These are phyloP conservation scores for Trematomus loennbergii DNA, from an alignment of 2,113 vertebrate genomes.

Conservation along the genomic window DNA sequence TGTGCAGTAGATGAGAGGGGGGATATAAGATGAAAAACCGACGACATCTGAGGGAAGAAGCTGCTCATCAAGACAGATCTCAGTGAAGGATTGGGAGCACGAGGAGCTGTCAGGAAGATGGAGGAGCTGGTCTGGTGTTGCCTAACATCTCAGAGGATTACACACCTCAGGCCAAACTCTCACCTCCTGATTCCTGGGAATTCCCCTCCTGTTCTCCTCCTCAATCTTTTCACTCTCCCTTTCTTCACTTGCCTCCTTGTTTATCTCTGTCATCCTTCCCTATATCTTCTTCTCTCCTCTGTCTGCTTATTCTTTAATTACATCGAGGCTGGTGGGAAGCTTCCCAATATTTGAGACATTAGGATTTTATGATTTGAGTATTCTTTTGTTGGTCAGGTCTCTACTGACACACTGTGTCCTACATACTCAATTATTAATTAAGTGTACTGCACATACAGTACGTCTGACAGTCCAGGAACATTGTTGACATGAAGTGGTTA, in stretches of 20 bases:
- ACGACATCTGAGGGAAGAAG: background rate
- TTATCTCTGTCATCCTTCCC: background rate
- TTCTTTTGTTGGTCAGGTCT: background rate
- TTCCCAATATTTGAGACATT: background rate
- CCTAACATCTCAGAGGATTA: background rate
- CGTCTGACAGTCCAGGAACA: no score
- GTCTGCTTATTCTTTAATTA: background rate
- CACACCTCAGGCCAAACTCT: slow-evolving; percentile 14
- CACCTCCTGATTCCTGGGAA: background rate
- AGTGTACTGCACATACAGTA: no score
- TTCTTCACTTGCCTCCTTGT: background rate
- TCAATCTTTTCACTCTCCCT: background rate
- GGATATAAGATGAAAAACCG: background rate
- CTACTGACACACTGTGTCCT: background rate
- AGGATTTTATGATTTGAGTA: background rate
- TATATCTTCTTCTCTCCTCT: background rate
- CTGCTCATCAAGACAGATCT: slow-evolving; percentile 2
- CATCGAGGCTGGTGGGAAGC: background rate
- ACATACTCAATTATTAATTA: background rate
- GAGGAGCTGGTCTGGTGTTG: slow-evolving; percentile 11
- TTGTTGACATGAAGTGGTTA: no score
- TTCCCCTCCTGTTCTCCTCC: background rate
- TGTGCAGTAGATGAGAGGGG: background rate
- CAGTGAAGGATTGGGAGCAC: no score
- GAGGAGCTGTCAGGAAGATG: slow-evolving; percentile 6